Evolutionary conservation across 2,797 vertebrate species (phyloP), one percentile per base, ranked within the genome.

Genomic region (Notoglanidium macrostoma): DNA sequence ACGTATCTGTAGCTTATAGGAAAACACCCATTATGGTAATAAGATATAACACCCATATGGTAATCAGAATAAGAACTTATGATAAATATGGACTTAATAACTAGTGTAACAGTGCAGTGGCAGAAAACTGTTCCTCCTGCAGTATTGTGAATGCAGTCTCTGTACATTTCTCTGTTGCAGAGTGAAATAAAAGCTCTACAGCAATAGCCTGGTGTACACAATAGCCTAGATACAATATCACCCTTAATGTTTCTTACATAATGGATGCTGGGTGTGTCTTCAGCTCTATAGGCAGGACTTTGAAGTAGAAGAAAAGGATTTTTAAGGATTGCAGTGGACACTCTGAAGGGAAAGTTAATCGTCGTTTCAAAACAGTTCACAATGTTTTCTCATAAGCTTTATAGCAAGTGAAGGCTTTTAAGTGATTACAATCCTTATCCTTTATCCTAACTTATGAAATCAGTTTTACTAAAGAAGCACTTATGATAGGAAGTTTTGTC

Each of bases 261-360:
- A 86, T 70, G 32, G 44, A 63, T 83, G 51, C 46, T 83, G 73
- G 88, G 85, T 86, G 88, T 86, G 85, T 65, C 88, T 83, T 77
- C 17, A 54, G 44, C 26, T 35, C 17, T 32, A 63, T 70, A 67
- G 44, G 26, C 11, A 78, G 65, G 32, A 46, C 44, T 86, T 86
- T 88, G 88, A 86, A 68, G 80, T 86, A 73, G 51, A 63, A 29
- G 1, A 67, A 88, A 85, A 57, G 23, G 1, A 68, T 68, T 82
- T 85, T 68, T 32, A 14, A 35, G 40, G 51, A 61, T 74, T 83
- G 49, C 72, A 68, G 21, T n/a, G 80, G 79, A 63, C 46, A 63
- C 54, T 55, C 23, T 26, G 35, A 82, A 26, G 35, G 46, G 26
- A 88, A 85, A 74, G 46, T 67, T 15, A 61, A 32, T 70, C 26